Evolutionary conservation across 2,888 invertebrate genomes (phyloP).

Genomic region (Eumacrocentrus americanus): DNA sequence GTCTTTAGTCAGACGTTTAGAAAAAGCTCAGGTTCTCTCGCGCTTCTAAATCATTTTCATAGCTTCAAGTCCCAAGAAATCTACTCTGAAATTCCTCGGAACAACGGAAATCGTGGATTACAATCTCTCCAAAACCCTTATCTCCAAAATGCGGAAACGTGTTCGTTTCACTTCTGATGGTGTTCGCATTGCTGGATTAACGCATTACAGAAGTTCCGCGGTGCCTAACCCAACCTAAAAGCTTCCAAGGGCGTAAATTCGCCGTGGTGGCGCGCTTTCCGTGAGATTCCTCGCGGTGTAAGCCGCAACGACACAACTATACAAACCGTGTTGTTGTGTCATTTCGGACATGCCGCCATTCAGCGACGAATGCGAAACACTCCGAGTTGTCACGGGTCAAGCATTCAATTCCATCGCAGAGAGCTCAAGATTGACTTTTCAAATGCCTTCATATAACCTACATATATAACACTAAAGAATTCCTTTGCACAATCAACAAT

Average conservation of each 20-base stretch:
- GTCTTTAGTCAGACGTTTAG: neutral
- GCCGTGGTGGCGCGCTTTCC: neutral
- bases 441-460: no score
- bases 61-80: no score
- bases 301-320: neutral
- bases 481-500: no score
- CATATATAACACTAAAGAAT: no score
- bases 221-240: slow-evolving; percentile 48
- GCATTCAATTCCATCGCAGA: neutral
- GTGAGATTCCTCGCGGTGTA: neutral
- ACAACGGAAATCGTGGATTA: slow-evolving; percentile 1
- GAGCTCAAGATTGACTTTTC: neutral
- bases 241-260: slow-evolving; percentile 25
- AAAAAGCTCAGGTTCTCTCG: no score
- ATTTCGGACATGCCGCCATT: neutral
- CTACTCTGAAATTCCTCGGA: no score
- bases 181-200: slow-evolving; percentile 49
- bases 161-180: slow-evolving; percentile 2
- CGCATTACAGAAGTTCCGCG: slow-evolving; percentile 59
- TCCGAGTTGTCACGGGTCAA: neutral
- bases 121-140: neutral
- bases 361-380: neutral
- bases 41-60: no score
- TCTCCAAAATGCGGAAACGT: neutral
- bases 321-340: neutral